Evolutionary conservation across 2,797 vertebrate species (phyloP).

Genomic region (Geotrypetes seraphini): DNA sequence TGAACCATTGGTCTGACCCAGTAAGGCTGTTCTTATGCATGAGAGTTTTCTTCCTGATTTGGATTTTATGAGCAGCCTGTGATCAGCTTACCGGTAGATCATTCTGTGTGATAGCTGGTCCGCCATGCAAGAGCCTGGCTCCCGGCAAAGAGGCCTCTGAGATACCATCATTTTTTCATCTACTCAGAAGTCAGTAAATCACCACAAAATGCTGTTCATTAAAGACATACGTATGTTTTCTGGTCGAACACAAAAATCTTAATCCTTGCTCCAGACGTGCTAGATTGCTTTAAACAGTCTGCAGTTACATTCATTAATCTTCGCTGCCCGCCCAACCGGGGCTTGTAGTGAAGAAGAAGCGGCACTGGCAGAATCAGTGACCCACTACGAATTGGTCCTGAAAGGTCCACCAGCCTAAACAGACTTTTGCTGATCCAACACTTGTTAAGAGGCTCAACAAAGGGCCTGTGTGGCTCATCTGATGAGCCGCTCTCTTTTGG

Average conservation of each 20-base stretch:
- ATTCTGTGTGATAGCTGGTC: slow-evolving; percentile 19
- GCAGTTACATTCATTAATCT: slow-evolving; percentile 95
- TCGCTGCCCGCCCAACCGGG: slow-evolving; percentile 87
- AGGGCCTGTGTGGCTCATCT: slow-evolving; percentile 93
- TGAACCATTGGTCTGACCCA: no score
- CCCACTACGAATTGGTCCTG: slow-evolving; percentile 98
- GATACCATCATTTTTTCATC: slow-evolving; percentile 20
- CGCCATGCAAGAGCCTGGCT: slow-evolving; percentile 24
- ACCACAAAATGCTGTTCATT: slow-evolving; percentile 27
- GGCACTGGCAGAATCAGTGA: slow-evolving; percentile 89
- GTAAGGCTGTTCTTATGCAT: no score
- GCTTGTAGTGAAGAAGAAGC: slow-evolving; percentile 89
- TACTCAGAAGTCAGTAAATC: slow-evolving; percentile 45
- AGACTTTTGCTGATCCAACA: slow-evolving; percentile 99
- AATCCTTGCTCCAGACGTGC: slow-evolving; percentile 62
- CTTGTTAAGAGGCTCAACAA: slow-evolving; percentile 99
- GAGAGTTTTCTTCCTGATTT: slow-evolving; percentile 9
- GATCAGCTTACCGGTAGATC: slow-evolving; percentile 11
- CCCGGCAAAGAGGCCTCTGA: slow-evolving; percentile 17
- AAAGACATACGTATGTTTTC: slow-evolving; percentile 55
- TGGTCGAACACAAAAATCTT: slow-evolving; percentile 64
- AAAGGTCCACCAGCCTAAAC: slow-evolving; percentile 99
- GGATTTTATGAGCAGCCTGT: slow-evolving; percentile 4
- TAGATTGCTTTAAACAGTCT: slow-evolving; percentile 60
- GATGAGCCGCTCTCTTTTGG: slow-evolving; percentile 89